A percentile compares a stretch with the other conserved stretches of the same genome.
Evolutionary conservation across 2,888 invertebrate species (phyloP).

Genomic region (Macaria notata): DNA sequence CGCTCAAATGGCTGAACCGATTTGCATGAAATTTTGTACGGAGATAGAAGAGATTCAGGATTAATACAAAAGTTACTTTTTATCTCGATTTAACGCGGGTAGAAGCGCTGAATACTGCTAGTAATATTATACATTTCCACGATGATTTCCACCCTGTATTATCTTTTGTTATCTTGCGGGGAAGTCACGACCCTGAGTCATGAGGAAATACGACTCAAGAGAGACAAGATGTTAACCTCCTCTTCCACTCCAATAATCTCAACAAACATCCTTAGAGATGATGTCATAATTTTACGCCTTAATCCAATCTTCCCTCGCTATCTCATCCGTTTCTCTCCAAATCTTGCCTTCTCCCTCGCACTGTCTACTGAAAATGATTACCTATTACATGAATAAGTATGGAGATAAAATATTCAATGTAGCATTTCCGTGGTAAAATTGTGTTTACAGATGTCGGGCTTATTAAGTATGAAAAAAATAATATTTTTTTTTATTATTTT

Average conservation of each 20-base stretch:
- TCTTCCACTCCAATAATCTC: slow-evolving; percentile 17
- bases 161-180: no score
- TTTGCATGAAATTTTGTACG: no score
- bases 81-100: no score
- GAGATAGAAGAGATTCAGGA: no score
- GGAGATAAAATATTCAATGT: slow-evolving; percentile 37
- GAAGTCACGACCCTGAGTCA: no score
- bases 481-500: no score
- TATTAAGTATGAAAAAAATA: background rate
- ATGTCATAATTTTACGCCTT: slow-evolving; percentile 42
- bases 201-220: no score
- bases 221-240: background rate
- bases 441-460: background rate
- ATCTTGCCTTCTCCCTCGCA: slow-evolving; percentile 5
- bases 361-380: slow-evolving; percentile 31
- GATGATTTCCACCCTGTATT: no score
- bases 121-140: no score
- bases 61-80: no score
- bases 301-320: slow-evolving; percentile 26
- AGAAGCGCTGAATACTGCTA: no score
- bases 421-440: slow-evolving; percentile 5
- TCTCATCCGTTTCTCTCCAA: slow-evolving; percentile 5
- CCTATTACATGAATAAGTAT: slow-evolving; percentile 40
- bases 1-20: no score
- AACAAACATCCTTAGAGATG: slow-evolving; percentile 40